Evolutionary conservation across 2,113 vertebrate species (phyloP), one percentile per base, ranked within the genome.

Genomic region (Trichomycterus rosablanca): DNA sequence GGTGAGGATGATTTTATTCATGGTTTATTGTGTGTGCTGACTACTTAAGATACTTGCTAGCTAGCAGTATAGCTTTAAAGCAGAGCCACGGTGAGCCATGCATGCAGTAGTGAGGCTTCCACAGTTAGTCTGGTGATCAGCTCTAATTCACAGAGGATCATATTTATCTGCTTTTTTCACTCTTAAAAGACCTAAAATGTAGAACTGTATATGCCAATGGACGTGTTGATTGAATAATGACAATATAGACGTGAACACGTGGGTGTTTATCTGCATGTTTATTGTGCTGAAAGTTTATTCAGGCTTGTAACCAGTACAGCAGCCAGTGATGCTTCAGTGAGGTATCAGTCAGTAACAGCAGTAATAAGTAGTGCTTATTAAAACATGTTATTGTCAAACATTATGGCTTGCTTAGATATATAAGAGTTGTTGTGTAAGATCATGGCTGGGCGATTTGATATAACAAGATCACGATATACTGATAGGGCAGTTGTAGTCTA

Each of bases 1-100:
- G 87, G 87, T 87, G 67, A 79, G 79, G 56, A n/a, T 1, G 18
- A 2, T 0, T 14, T 44, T 39, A 19, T 46, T 22, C 10, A 22
- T 14, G 7, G 44, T 4, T 12, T 2, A 2, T 8, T 11, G 23
- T 5, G 16, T 14, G 45, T 2, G 32, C 12, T 26, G 14, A 15
- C 44, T 66, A 28, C 20, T 20, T 4, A 14, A 11, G 19, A 35
- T 66, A 28, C 20, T 20, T 4, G 16, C 43, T 57, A 64, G 51
- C 44, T 11, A 60, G 58, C 35, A 11, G 30, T 2, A 20, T 22
- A 48, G 50, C 50, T 46, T 16, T 44, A 32, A n/a, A 28, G 23
- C 15, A 40, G 2, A 40, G 34, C 52, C 20, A 9, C 30, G n/a
- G 11, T 18, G 24, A 50, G n/a, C 26, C 26, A 6, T n/a, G n/a